Evolutionary conservation across 2,888 invertebrate species (phyloP).

Genomic region (Campoletis raptor): DNA sequence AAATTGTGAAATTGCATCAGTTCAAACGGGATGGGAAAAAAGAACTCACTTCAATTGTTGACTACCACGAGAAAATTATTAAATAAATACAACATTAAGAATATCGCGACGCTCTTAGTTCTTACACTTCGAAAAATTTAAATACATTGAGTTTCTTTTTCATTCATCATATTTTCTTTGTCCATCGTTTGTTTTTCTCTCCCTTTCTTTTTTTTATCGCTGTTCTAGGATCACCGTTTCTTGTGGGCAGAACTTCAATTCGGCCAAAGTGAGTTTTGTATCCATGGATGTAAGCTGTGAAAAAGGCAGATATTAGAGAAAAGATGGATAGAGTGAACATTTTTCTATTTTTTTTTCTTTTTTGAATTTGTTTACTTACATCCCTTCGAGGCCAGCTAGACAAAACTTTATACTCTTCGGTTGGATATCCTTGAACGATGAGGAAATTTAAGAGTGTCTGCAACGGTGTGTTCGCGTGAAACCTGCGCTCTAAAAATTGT

Average conservation of each 20-base stretch:
- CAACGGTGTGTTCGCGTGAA: conserved; percentile 87
- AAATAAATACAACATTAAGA: conserved; percentile 83
- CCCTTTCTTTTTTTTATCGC: conserved; percentile 87
- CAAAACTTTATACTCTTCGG: conserved; percentile 95
- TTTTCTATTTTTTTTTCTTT: background rate
- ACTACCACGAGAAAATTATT: conserved; percentile 79
- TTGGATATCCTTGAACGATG: conserved; percentile 94
- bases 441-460: conserved; percentile 94
- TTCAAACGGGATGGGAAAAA: conserved; percentile 59
- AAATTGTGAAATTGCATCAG: conserved; percentile 77
- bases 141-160: conserved; percentile 64
- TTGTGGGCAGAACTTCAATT: conserved; percentile 95
- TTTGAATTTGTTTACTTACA: conserved; percentile 88
- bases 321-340: conserved; percentile 24
- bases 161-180: conserved; percentile 39
- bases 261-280: conserved; percentile 90
- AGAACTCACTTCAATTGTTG: conserved; percentile 74
- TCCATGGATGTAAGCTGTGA: conserved; percentile 92
- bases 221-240: conserved; percentile 98
- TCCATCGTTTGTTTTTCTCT: conserved; percentile 22
- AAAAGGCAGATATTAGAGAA: conserved; percentile 43
- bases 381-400: conserved; percentile 98
- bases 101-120: conserved; percentile 81
- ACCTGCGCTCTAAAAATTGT: conserved; percentile 91
- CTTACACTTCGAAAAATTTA: conserved; percentile 73